Conservation (phyloP, 2,888 invertebrate species). For the Mythimna loreyi region DNA sequence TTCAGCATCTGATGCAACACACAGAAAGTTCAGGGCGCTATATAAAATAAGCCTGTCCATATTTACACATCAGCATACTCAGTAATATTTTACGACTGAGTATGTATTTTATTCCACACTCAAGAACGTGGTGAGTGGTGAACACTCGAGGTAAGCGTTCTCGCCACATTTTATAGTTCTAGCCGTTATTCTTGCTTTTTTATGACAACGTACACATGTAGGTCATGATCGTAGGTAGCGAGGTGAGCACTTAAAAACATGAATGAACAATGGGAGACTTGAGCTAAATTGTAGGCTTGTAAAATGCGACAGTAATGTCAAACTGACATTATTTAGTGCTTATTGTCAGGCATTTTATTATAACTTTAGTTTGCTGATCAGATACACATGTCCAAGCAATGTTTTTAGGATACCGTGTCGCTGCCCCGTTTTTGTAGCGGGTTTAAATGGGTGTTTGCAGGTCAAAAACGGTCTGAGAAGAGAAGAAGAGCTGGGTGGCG, state of each 20-base stretch:
- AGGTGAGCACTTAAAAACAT: constrained; percentile 3
- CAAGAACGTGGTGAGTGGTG: constrained; percentile 28
- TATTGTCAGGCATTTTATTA: too few species aligned
- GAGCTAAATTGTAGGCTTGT: too few species aligned
- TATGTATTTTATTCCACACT: constrained; percentile 45
- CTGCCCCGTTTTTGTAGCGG: too few species aligned
- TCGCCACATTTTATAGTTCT: constrained; percentile 47
- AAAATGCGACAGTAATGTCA: not conserved
- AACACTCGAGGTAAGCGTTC: constrained; percentile 22
- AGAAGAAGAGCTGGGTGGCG: too few species aligned
- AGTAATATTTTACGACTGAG: constrained; percentile 38
- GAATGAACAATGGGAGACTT: constrained; percentile 1
- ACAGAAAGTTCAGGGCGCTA: not conserved
- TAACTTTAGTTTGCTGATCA: too few species aligned
- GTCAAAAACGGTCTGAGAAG: too few species aligned
- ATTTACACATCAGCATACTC: constrained; percentile 4
- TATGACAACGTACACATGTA: constrained; percentile 30
- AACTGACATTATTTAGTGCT: too few species aligned
- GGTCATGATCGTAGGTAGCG: not conserved
- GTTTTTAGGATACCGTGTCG: too few species aligned
- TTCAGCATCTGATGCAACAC: not conserved
- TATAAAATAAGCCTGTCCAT: constrained; percentile 9
- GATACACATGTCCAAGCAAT: too few species aligned
- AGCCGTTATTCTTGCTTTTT: constrained; percentile 31
- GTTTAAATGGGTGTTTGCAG: too few species aligned